A percentile compares a stretch with the other conserved stretches of the same genome.
Evolutionary conservation across 1,140 invertebrate genomes (phyloP).

Genomic region (Drosophila nigrodunni): DNA sequence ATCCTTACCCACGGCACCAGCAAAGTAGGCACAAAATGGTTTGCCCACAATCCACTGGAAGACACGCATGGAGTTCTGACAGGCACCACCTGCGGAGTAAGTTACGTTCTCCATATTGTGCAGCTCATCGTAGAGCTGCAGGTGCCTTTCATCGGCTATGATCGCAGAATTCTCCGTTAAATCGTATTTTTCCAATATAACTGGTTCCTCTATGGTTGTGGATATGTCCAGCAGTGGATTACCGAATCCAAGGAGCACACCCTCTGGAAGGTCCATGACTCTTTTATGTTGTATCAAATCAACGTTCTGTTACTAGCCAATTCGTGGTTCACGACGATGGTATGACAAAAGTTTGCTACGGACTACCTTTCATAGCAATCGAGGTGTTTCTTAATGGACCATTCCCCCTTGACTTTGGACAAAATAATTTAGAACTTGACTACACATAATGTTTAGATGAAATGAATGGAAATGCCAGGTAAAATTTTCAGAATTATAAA

Average conservation of each 20-base stretch:
- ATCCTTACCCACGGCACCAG: slow-evolving; percentile 97
- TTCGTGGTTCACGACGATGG: background rate
- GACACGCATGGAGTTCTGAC: slow-evolving; percentile 96
- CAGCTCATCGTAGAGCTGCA: slow-evolving; percentile 87
- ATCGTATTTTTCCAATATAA: slow-evolving; percentile 91
- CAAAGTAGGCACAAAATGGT: slow-evolving; percentile 92
- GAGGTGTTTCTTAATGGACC: background rate
- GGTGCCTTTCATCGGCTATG: slow-evolving; percentile 95
- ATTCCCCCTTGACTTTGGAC: background rate
- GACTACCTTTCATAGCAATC: background rate
- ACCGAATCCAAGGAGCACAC: slow-evolving; percentile 59
- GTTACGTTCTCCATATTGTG: slow-evolving; percentile 88
- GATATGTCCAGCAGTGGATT: slow-evolving; percentile 68
- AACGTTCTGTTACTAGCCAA: background rate
- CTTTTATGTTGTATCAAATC: background rate
- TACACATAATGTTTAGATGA: background rate
- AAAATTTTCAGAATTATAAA: background rate
- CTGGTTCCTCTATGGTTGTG: slow-evolving; percentile 50
- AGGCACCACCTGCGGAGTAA: slow-evolving; percentile 95
- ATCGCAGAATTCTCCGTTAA: slow-evolving; percentile 96
- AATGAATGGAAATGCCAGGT: background rate
- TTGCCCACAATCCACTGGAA: slow-evolving; percentile 96
- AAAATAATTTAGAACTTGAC: background rate
- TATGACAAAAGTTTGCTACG: background rate
- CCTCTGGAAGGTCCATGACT: slow-evolving; percentile 52